phyloP scores from a whole-genome alignment of 2,888 invertebrate species.

The Acanthosepion lycidas region DNA sequence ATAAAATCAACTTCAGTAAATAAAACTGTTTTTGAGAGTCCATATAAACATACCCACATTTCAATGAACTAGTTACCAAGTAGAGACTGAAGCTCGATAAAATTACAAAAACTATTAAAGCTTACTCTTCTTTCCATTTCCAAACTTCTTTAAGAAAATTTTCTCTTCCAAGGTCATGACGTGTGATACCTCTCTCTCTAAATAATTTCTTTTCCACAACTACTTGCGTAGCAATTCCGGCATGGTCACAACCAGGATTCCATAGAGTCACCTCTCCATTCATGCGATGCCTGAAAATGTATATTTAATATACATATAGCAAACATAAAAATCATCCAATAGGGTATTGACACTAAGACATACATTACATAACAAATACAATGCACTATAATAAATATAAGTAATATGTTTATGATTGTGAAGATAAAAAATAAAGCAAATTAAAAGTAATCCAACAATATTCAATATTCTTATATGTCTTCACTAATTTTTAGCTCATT shows the following conservation, averaged over 20 bases:
- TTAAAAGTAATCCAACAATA: too few species aligned
- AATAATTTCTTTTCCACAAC: conserved; percentile 97
- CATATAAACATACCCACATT: too few species aligned
- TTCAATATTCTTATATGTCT: too few species aligned
- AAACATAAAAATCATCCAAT: neutral
- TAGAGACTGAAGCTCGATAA: neutral
- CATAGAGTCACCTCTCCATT: conserved; percentile 92
- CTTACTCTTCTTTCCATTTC: conserved; percentile 93
- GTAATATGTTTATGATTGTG: too few species aligned
- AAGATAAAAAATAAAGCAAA: too few species aligned
- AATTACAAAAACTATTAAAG: conserved; percentile 48
- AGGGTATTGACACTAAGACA: too few species aligned
- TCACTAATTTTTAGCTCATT: too few species aligned
- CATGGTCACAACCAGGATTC: conserved; percentile 99
- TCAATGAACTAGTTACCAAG: too few species aligned
- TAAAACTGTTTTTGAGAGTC: too few species aligned
- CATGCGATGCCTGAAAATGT: conserved; percentile 87
- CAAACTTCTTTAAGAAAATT: conserved; percentile 93
- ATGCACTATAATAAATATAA: too few species aligned
- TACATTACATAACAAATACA: too few species aligned
- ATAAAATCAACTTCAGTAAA: too few species aligned
- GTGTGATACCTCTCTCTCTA: conserved; percentile 87
- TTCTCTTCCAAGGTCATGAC: conserved; percentile 96
- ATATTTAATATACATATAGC: neutral
- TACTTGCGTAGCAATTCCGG: conserved; percentile 99